Conservation (phyloP, 2,797 vertebrate species). For the Gambusia yucatana region DNA sequence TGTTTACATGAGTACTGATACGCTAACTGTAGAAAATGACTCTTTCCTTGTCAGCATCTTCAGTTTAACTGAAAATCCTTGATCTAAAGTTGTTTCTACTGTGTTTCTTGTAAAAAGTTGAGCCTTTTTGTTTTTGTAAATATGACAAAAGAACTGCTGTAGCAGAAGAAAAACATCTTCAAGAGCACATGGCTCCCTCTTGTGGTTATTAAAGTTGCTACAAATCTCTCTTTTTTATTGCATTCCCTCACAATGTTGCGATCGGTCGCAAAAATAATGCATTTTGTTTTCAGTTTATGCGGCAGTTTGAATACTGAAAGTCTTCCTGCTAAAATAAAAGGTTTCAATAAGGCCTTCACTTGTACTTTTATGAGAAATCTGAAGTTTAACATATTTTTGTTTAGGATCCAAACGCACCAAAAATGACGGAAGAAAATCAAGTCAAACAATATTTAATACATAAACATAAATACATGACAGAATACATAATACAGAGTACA, state of each 20-base stretch:
- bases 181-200: slow-evolving; percentile 3
- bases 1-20: not conserved
- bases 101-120: not conserved
- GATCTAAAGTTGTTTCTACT: not conserved
- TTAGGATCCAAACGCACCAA: too few species aligned
- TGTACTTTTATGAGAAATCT: not conserved
- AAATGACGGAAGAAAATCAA: too few species aligned
- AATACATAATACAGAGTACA: too few species aligned
- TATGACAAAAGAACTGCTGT: not conserved
- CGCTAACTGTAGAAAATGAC: not conserved
- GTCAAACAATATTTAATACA: too few species aligned
- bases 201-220: slow-evolving; percentile 23
- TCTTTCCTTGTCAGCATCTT: not conserved
- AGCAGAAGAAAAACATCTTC: not conserved
- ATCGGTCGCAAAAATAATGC: too few species aligned
- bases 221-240: not conserved
- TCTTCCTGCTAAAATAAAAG: not conserved
- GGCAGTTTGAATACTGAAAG: not conserved
- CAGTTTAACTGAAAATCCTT: not conserved
- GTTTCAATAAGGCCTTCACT: not conserved
- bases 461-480: too few species aligned
- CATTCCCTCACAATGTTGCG: not conserved
- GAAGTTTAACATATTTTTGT: not conserved
- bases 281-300: too few species aligned
- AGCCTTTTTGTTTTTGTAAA: not conserved